phyloP scores from a whole-genome alignment of 2,113 vertebrate species.

The Potamarius usumacintae region DNA sequence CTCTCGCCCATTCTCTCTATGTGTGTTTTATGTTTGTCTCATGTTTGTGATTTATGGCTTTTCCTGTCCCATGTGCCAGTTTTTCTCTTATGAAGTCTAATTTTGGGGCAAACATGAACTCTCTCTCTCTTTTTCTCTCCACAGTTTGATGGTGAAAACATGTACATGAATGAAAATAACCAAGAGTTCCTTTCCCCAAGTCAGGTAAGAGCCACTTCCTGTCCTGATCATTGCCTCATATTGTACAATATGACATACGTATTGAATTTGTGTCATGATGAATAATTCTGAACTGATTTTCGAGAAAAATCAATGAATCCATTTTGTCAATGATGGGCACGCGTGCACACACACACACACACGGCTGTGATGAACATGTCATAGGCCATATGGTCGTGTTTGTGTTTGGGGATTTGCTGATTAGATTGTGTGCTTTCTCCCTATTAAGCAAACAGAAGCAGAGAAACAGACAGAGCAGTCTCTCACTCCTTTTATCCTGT shows the following conservation, averaged over 20 bases:
- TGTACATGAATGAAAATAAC: constrained; percentile 97
- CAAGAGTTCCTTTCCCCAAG: constrained; percentile 93
- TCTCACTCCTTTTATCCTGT: constrained; percentile 4
- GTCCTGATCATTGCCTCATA: not conserved
- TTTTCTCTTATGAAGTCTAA: constrained; percentile 8
- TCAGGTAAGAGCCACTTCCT: constrained; percentile 78
- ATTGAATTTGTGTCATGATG: not conserved
- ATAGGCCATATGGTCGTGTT: constrained; percentile 72
- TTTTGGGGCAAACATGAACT: constrained; percentile 40
- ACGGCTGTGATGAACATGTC: constrained; percentile 71
- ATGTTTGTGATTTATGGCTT: constrained; percentile 36
- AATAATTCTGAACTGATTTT: not conserved
- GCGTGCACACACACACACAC: constrained; percentile 37
- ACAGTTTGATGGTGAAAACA: constrained; percentile 99
- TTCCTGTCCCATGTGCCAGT: constrained; percentile 25
- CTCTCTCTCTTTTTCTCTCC: constrained; percentile 56
- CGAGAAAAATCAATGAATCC: not conserved
- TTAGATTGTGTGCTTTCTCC: constrained; percentile 67
- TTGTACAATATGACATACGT: not conserved
- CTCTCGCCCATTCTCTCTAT: constrained; percentile 34
- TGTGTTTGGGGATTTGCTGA: constrained; percentile 72
- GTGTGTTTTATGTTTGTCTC: constrained; percentile 33
- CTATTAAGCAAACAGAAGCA: constrained; percentile 64
- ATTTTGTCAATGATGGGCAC: constrained; percentile 35
- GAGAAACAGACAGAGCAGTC: constrained; percentile 31